Percentiles rank a stretch among this genome's conserved stretches.
phyloP scores from a whole-genome alignment of 2,113 vertebrate genomes.

The Penelope pileata region DNA sequence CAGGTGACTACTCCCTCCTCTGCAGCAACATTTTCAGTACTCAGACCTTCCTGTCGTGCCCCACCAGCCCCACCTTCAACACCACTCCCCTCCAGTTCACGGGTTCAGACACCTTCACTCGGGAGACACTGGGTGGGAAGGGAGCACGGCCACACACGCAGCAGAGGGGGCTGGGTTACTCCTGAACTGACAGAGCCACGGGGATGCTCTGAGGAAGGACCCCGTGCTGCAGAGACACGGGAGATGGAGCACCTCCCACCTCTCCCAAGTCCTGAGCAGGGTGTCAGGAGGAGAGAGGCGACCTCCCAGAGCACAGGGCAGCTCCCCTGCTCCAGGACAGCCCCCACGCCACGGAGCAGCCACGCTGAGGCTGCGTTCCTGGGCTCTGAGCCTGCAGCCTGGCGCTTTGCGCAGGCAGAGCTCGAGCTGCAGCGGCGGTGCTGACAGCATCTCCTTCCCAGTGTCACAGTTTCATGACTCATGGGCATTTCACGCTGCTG shows the following conservation, averaged over 20 bases:
- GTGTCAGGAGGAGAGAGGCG: neutral
- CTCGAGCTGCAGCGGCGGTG: rapidly evolving
- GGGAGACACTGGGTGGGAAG: neutral
- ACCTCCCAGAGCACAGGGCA: neutral
- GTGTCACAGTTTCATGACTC: rapidly evolving
- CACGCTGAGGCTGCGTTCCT: neutral
- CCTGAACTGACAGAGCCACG: rapidly evolving
- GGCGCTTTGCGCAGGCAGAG: too few species aligned
- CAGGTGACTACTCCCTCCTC: neutral
- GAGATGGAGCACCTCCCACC: neutral
- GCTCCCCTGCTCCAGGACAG: rapidly evolving
- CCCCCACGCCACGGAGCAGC: neutral
- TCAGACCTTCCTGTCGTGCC: rapidly evolving
- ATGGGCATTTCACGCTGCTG: neutral
- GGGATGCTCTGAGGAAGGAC: neutral
- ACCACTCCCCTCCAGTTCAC: neutral
- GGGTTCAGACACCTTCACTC: neutral
- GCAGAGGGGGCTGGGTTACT: neutral
- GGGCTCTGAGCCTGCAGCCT: too few species aligned
- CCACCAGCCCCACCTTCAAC: neutral
- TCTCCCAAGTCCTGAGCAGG: rapidly evolving
- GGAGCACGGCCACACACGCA: too few species aligned
- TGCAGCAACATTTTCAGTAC: rapidly evolving
- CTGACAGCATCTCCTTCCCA: neutral
- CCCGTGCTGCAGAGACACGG: neutral